Evolutionary conservation across 2,113 vertebrate species (phyloP), one percentile per base, ranked within the genome.

Genomic region (Todiramphus chloris): DNA sequence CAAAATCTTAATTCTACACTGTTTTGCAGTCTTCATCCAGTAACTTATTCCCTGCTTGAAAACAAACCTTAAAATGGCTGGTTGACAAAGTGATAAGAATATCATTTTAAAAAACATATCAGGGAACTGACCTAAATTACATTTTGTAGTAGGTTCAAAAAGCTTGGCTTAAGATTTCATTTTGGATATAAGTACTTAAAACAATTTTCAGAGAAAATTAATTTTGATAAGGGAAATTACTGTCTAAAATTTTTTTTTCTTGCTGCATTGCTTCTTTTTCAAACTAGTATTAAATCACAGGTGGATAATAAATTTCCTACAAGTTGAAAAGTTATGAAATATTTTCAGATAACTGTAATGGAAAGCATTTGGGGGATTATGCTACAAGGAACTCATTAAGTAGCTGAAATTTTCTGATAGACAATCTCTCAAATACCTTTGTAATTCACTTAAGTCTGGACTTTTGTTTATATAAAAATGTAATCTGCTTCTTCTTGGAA

Each of bases 391-490:
- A 94, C 80, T 90, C 33, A 94, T 93, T 90, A 91, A 78, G 23
- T 33, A 56, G 43, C 55, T 93, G 80, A 82, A 96, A 62, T 86
- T 75, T 92, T 93, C 44, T 96, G 55, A 86, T 75, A 91, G 46
- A 50, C 64, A 75, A 9, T 92, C 77, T 76, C 82, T 79, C 48
- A 88, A 89, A 94, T 80, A 70, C n/a, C 46, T 84, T 75, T 43
- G 87, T 75, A 96, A 93, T 87, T 95, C 59, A 87, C 67, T 82
- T 56, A 91, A 94, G 24, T 43, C 31, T 63, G 53, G 64, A 87
- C 69, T 76, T 95, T 68, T 94, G 66, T 95, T 97, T 96, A 68
- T 50, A 67, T 84, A 94, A 94, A 95, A 95, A 66, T 25, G n/a
- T 76, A 94, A 87, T 89, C 46, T 64, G 68, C 39, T 84, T 10